Evolutionary conservation across 2,888 invertebrate species (phyloP), one percentile per base, ranked within the genome.

Genomic region (Cataglyphis cursor): DNA sequence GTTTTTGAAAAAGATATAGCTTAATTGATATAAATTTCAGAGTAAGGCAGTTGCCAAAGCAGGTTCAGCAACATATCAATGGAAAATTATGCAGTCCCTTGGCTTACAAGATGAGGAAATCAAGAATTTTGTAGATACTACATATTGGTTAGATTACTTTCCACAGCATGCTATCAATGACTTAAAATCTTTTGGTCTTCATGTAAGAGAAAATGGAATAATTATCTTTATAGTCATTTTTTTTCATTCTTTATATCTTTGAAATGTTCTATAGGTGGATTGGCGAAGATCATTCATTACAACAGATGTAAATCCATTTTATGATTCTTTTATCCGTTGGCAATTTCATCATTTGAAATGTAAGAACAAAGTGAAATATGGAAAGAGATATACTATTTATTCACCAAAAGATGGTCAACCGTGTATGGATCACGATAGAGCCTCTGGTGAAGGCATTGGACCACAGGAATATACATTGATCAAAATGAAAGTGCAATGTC

Each of bases 371-470:
- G 97, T 99, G 41, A 97, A 98, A 95, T 99, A 98, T 95, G 99
- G 99, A 24, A 99, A 99, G 95, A 96, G 99, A 8, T 98, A 99
- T 93, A 99, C 99, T 0, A 98, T 99, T 88, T 99, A 97, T 95
- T 99, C 99, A 0, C 99, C 99, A 0, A 97, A 98, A 92, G 99
- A 99, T 95, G 97, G 97, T 10, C 99, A 99, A 94, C 99, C 99
- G 0, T 99, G 99, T 94, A 99, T 99, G 99, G 99, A 99, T 95
- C 99, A 99, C 94, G 99, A 99, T 95, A 96, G 99, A 90, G 97
- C 98, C 59, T 96, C 97, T 2, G 99, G 99, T 0, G 99, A 99
- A 95, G 99, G 99, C 66, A 99, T 99, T 5, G 99, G 99, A 0
- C 99, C 99, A 0, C 99, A 99, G 95, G 99, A 99, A 95, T 99